Percentiles rank a stretch among this genome's conserved stretches.
These are phyloP conservation scores for Phocoena phocoena DNA, from an alignment of 2,113 vertebrate genomes.

Conservation along the genomic window DNA sequence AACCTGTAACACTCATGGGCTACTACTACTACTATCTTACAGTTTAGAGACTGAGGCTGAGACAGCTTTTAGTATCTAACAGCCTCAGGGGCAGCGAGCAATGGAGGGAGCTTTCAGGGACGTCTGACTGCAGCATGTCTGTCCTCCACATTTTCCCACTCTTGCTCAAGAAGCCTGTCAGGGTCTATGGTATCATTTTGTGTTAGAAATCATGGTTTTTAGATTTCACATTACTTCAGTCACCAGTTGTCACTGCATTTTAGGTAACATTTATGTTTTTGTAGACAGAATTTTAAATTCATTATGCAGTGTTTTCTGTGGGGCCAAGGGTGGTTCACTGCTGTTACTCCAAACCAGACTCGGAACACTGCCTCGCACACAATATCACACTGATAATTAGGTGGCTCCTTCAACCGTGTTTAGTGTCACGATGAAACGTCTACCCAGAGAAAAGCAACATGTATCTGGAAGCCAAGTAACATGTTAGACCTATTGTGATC, in stretches of 20 bases:
- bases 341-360: not conserved
- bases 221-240: not conserved
- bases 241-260: not conserved
- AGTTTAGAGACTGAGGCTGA: not conserved
- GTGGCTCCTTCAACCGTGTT: not conserved
- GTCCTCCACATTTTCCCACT: not conserved
- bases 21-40: too few species aligned
- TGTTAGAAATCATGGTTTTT: not conserved
- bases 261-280: not conserved
- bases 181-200: not conserved
- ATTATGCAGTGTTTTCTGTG: not conserved
- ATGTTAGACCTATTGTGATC: not conserved
- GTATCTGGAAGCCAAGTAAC: not conserved
- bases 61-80: not conserved
- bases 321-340: not conserved
- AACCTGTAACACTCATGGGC: not conserved
- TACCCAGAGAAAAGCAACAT: not conserved
- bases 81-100: not conserved
- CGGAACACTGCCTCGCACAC: rapidly evolving
- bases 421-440: not conserved
- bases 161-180: too few species aligned
- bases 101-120: not conserved
- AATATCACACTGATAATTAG: not conserved
- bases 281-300: not conserved
- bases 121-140: not conserved